Percentiles rank a stretch among this genome's conserved stretches.
Evolutionary conservation across 2,113 vertebrate species (phyloP).

Genomic region (Spilogale gracilis): DNA sequence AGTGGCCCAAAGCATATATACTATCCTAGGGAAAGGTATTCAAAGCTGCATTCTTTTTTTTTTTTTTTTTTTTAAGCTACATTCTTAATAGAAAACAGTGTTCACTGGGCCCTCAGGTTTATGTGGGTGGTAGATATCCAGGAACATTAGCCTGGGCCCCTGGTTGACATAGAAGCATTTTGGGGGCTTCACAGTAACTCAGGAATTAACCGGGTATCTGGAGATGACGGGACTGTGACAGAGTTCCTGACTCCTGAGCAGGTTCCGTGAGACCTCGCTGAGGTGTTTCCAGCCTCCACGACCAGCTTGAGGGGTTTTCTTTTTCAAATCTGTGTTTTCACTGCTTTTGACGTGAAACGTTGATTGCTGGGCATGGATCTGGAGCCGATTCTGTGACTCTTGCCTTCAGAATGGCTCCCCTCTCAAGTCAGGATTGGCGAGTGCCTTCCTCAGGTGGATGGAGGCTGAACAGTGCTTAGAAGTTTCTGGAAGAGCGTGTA

Average conservation of each 20-base stretch:
- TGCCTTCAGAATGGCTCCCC: accelerated
- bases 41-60: not conserved
- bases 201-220: not conserved
- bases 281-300: not conserved
- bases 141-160: accelerated
- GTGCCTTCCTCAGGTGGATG: not conserved
- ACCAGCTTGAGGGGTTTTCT: not conserved
- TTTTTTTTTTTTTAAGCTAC: not conserved
- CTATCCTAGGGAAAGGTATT: not conserved
- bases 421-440: not conserved
- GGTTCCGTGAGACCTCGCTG: accelerated
- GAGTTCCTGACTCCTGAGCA: accelerated
- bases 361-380: not conserved
- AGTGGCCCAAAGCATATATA: not conserved
- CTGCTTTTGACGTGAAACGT: not conserved
- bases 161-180: not conserved
- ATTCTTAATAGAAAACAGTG: not conserved
- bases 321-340: not conserved
- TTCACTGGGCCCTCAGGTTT: not conserved
- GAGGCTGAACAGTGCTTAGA: not conserved
- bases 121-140: not conserved
- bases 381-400: accelerated
- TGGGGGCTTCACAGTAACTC: not conserved
- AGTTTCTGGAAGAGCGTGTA: not conserved
- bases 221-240: accelerated